Percentiles rank a stretch among this genome's conserved stretches.
Evolutionary conservation across 2,113 vertebrate species (phyloP).

Genomic region (Sinocyclocheilus rhinocerous): DNA sequence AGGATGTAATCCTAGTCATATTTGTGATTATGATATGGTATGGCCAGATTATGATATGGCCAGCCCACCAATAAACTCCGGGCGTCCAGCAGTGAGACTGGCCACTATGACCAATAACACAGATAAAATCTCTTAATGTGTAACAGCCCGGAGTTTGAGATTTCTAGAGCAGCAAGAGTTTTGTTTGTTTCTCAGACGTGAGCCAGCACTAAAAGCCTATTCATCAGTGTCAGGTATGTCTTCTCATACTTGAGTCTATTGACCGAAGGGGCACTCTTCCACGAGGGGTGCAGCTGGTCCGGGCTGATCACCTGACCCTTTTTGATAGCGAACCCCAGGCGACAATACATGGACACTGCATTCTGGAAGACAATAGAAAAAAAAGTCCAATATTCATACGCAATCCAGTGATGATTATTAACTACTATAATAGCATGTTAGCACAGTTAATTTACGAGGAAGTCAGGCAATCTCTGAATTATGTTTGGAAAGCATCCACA

Average conservation of each 20-base stretch:
- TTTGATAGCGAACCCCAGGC: conserved; percentile 95
- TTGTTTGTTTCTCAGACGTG: not conserved
- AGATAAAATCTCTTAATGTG: not conserved
- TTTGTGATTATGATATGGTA: not conserved
- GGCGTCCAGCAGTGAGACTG: not conserved
- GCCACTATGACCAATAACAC: not conserved
- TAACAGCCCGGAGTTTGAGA: not conserved
- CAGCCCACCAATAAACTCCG: not conserved
- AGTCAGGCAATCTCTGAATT: not conserved
- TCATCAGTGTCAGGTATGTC: conserved; percentile 12
- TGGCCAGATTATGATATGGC: not conserved
- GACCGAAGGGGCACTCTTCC: conserved; percentile 93
- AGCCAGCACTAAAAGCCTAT: not conserved
- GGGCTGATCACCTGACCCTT: conserved; percentile 93
- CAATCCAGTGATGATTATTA: not conserved
- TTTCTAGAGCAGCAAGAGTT: not conserved
- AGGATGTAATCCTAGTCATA: not conserved
- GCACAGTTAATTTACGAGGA: not conserved
- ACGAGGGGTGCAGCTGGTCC: conserved; percentile 91
- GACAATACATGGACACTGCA: conserved; percentile 98
- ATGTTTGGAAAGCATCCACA: conserved; percentile 4
- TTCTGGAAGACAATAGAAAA: conserved; percentile 78
- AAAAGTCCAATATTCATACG: not conserved
- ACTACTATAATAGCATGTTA: not conserved
- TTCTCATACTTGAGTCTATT: conserved; percentile 90